Evolutionary conservation across 2,113 vertebrate genomes (phyloP).

Genomic region (Beaufortia kweichowensis): DNA sequence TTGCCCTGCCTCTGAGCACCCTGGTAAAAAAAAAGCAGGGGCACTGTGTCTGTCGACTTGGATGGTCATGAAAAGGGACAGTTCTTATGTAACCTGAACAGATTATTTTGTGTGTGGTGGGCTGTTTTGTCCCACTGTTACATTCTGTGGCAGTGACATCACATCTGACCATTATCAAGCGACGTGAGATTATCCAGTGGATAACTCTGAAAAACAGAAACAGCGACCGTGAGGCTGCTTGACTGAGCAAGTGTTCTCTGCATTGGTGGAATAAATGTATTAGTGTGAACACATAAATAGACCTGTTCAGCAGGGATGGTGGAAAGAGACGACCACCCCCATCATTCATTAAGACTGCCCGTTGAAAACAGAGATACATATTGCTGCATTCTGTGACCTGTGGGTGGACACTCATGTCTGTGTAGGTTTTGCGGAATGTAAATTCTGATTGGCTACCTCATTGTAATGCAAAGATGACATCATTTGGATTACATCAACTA

Average conservation of each 20-base stretch:
- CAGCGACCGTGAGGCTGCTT: neutral
- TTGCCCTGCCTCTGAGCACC: neutral
- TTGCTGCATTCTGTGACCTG: neutral
- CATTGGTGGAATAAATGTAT: constrained; percentile 42
- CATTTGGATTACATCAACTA: neutral
- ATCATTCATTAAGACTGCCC: constrained; percentile 11
- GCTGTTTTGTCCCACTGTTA: constrained; percentile 11
- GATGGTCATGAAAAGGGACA: constrained; percentile 20
- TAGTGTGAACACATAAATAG: constrained; percentile 15
- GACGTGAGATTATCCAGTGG: constrained; percentile 7
- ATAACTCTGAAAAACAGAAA: neutral
- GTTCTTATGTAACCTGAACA: constrained; percentile 39
- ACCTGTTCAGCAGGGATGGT: constrained; percentile 30
- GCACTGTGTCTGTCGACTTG: constrained; percentile 19
- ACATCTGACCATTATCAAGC: constrained; percentile 19
- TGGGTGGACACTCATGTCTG: neutral
- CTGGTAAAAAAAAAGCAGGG: neutral
- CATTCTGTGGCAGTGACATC: constrained; percentile 29
- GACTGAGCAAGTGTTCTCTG: constrained; percentile 25
- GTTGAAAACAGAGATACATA: constrained; percentile 15
- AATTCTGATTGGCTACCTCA: neutral
- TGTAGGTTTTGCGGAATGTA: neutral
- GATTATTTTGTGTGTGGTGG: constrained; percentile 21
- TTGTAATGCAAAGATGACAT: constrained; percentile 7
- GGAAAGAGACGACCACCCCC: neutral